phyloP scores from a whole-genome alignment of 2,888 invertebrate genomes.

The Heliconius ethilla region DNA sequence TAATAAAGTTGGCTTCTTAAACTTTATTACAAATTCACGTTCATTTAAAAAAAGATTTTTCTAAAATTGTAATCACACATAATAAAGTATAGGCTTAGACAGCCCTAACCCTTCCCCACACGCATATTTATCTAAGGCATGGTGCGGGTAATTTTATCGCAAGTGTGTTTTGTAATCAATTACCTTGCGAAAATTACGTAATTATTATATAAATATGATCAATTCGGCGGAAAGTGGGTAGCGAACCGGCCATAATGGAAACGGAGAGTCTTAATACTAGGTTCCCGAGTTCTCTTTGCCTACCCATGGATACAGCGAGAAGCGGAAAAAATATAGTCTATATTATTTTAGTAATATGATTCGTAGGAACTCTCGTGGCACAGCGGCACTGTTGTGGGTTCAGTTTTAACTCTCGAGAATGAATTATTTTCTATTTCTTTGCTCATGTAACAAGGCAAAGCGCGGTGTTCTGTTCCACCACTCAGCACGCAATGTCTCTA shows the following conservation, averaged over 20 bases:
- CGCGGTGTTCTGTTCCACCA: not conserved
- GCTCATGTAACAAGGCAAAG: not conserved
- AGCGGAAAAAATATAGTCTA: too few species aligned
- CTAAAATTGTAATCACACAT: not conserved
- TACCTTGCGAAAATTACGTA: not conserved
- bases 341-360: too few species aligned
- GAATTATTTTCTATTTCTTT: too few species aligned
- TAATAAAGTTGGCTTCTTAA: too few species aligned
- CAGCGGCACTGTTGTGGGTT: too few species aligned
- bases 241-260: not conserved
- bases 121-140: not conserved
- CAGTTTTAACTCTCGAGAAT: too few species aligned
- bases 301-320: too few species aligned
- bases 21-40: too few species aligned
- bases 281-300: not conserved
- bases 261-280: not conserved
- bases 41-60: too few species aligned
- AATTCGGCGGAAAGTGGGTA: not conserved
- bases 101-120: not conserved
- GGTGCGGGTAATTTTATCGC: slow-evolving; percentile 7
- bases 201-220: not conserved
- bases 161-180: slow-evolving; percentile 18
- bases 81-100: not conserved
- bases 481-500: not conserved
- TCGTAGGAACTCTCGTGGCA: too few species aligned